These are phyloP conservation scores for Ectropis crepuscularia DNA, from an alignment of 2,888 invertebrate species.

Conservation along the genomic window DNA sequence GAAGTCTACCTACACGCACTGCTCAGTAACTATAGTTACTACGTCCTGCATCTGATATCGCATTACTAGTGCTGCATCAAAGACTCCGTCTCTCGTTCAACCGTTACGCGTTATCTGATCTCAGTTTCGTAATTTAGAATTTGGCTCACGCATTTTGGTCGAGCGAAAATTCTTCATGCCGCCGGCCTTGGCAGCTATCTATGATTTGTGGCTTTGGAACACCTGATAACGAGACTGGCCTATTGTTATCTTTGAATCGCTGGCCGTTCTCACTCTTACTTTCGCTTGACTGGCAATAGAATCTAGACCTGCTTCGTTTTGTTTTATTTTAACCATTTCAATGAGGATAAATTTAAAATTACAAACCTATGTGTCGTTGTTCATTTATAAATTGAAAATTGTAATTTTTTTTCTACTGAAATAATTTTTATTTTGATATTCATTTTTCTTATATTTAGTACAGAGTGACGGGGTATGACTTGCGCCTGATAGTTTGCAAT, in stretches of 20 bases:
- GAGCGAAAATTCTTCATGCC: slow-evolving; percentile 58
- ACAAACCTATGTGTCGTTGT: too few relatives aligned
- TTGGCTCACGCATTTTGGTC: slow-evolving; percentile 63
- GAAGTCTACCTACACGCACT: slow-evolving; percentile 1
- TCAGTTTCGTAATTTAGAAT: slow-evolving; percentile 68
- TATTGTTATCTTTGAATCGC: slow-evolving; percentile 57
- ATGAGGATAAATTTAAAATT: not conserved
- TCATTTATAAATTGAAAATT: too few relatives aligned
- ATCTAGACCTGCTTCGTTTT: slow-evolving; percentile 15
- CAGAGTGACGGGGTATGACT: too few relatives aligned
- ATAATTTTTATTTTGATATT: too few relatives aligned
- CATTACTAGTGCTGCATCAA: slow-evolving; percentile 34
- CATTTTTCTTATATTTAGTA: too few relatives aligned
- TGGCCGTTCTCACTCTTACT: slow-evolving; percentile 55
- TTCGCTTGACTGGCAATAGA: slow-evolving; percentile 42
- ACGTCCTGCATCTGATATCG: slow-evolving; percentile 32
- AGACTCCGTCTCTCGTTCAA: slow-evolving; percentile 33
- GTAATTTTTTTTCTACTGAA: not conserved
- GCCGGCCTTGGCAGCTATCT: slow-evolving; percentile 66
- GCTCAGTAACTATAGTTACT: slow-evolving; percentile 7
- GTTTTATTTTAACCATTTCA: slow-evolving; percentile 4
- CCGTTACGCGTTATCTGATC: slow-evolving; percentile 72
- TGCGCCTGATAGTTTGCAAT: too few relatives aligned
- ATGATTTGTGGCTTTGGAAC: slow-evolving; percentile 62
- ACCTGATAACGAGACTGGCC: slow-evolving; percentile 62